Evolutionary conservation across 2,888 invertebrate species (phyloP).

Genomic region (Chrysina gloriosa): DNA sequence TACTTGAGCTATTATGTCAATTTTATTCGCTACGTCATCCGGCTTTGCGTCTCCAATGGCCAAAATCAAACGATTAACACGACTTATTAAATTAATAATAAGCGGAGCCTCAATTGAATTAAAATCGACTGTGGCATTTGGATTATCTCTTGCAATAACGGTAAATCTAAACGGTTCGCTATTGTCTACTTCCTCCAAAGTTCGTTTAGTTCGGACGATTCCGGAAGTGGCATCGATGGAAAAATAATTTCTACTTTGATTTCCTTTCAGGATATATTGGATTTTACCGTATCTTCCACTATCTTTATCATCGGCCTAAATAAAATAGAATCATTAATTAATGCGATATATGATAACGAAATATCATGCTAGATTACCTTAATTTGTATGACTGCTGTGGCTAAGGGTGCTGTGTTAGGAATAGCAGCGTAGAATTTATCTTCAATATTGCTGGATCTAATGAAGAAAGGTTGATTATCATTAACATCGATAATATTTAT

Average conservation of each 20-base stretch:
- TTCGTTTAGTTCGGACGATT: conserved; percentile 78
- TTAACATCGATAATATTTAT: conserved; percentile 89
- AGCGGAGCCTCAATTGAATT: conserved; percentile 74
- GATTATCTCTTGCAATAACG: conserved; percentile 81
- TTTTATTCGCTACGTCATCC: conserved; percentile 72
- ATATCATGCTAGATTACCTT: conserved; percentile 66
- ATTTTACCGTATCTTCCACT: conserved; percentile 85
- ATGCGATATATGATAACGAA: neutral
- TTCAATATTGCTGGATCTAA: conserved; percentile 74
- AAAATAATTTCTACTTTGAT: conserved; percentile 73
- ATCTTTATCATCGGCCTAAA: conserved; percentile 85
- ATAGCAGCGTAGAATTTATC: conserved; percentile 86
- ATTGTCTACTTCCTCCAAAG: conserved; percentile 76
- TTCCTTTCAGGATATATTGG: conserved; percentile 70
- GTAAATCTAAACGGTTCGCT: conserved; percentile 80
- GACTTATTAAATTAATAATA: conserved; percentile 82
- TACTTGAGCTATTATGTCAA: conserved; percentile 70
- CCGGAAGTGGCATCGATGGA: conserved; percentile 80
- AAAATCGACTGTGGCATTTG: conserved; percentile 72
- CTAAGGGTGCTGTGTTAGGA: conserved; percentile 77
- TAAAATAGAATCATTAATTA: conserved; percentile 35
- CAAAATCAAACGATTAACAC: conserved; percentile 71
- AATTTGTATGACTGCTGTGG: conserved; percentile 82
- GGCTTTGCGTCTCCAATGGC: conserved; percentile 72
- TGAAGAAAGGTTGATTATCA: conserved; percentile 88